Conservation (phyloP, 2,113 vertebrate genomes). For the Gallinago jamesoni region DNA sequence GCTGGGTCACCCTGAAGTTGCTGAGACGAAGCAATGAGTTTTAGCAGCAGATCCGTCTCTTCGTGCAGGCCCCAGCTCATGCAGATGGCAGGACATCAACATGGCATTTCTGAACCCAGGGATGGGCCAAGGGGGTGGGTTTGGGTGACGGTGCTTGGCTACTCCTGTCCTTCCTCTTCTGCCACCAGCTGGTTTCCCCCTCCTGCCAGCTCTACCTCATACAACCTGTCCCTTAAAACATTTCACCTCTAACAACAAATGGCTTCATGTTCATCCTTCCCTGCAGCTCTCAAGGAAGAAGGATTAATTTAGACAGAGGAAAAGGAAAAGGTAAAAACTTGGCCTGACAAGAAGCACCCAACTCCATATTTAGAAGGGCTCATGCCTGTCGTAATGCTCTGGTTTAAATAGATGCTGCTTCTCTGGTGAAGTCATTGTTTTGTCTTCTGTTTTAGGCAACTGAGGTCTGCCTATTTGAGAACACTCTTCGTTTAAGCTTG, state of each 20-base stretch:
- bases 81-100: fast-evolving
- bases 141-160: background rate
- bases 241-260: background rate
- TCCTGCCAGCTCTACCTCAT: background rate
- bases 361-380: background rate
- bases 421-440: background rate
- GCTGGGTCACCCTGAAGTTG: background rate
- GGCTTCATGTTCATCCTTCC: background rate
- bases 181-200: background rate
- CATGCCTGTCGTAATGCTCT: background rate
- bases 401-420: background rate
- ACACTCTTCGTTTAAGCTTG: background rate
- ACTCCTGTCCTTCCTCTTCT: background rate
- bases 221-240: background rate
- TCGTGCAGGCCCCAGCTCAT: fast-evolving
- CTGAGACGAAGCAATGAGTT: background rate
- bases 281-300: background rate
- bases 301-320: background rate
- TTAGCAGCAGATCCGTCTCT: background rate
- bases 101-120: background rate
- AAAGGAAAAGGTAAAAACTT: background rate
- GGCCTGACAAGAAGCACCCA: background rate
- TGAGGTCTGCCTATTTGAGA: background rate
- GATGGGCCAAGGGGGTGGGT: background rate
- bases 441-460: background rate